Evolutionary conservation across 2,888 invertebrate species (phyloP), one percentile per base, ranked within the genome.

Genomic region (Rhyacophila evoluta): DNA sequence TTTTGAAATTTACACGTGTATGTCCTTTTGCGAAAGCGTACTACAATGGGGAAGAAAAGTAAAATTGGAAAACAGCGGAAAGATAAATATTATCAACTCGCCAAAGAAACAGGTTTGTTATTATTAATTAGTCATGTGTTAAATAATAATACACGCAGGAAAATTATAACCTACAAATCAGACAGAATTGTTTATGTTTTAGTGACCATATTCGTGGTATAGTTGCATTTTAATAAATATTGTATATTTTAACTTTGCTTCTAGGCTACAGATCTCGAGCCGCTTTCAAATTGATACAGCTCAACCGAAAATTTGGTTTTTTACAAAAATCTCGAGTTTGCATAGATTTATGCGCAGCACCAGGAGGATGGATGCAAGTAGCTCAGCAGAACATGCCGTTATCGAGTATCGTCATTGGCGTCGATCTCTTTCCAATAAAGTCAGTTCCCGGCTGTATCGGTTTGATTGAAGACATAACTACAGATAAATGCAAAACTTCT

Each of bases 341-440:
- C 83, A 93, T 99, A 84, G 99, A 99, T 91, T 89, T 99, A 81
- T 99, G 99, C 89, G 99, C 99, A 11, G 99, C 99, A 0, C 99
- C 99, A 0, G 99, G 99, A 85, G 98, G 98, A 84, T 99, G 99
- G 99, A 96, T 99, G 94, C 99, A 97, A 88, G 99, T 99, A 75
- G 99, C 98, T 71, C 94, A 95, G 84, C 95, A 99, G 86, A 97
- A 98, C 86, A 98, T 99, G 97, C 99, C 99, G 0, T 92, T 98
- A 0, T 98, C 98, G 3, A 97, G 97, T 85, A 91, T 98, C 75
- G 96, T 99, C 11, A 91, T 99, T 72, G 98, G 98, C 75, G 95
- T 99, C 36, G 99, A 99, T 91, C 91, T 99, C 85, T 98, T 94
- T 84, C 97, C 98, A 0, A 99, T 99, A 82, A 94, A 94, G 84